Base-by-base conservation (phyloP, 2,888 invertebrate genomes). In the Liodrosophila aerea region DNA sequence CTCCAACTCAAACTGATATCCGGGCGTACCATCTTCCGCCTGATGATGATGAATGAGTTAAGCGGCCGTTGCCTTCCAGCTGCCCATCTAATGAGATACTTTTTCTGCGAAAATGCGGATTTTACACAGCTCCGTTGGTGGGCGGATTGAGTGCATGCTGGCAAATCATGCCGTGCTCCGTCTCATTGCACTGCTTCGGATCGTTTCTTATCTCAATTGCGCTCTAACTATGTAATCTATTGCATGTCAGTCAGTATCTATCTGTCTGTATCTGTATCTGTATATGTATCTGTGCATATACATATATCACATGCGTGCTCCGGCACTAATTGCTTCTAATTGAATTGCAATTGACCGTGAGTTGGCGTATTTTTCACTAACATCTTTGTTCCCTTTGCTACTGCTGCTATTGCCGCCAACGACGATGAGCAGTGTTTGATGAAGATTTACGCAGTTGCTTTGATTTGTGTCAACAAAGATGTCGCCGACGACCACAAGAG, bases 301-400 rank as follows among this genome's bases (percentile, higher is more conserved):
- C 47, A 40, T 15, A 30, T 22, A 39, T 36, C 57, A 45, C 59
- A 59, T 46, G 59, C 66, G 59, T 59, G 85, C 53, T 63, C 53
- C 39, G 61, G 74, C 86, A 82, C 83, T 85, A 86, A 82, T 86
- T 82, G 82, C 76, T 58, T 78, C 85, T 86, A 82, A 82, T 86
- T 82, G 85, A 82, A 82, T 82, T 82, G 82, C 86, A 82, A 82
- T 82, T 82, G 82, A 82, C 82, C 82, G 80, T 82, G 86, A 82
- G 82, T 73, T 85, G 85, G 82, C 85, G 86, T 72, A 85, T 81
- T 86, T 85, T 67, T 69, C 78, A 80, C 47, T 85, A 65, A 58
- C 33, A 37, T n/a, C 9, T 39, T 27, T 27, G 9, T 11, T n/a
- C n/a, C n/a, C n/a, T n/a, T n/a, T n/a, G n/a, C n/a, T n/a, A n/a